Evolutionary conservation across 2,797 vertebrate genomes (phyloP).

Genomic region (Spinus pinus): DNA sequence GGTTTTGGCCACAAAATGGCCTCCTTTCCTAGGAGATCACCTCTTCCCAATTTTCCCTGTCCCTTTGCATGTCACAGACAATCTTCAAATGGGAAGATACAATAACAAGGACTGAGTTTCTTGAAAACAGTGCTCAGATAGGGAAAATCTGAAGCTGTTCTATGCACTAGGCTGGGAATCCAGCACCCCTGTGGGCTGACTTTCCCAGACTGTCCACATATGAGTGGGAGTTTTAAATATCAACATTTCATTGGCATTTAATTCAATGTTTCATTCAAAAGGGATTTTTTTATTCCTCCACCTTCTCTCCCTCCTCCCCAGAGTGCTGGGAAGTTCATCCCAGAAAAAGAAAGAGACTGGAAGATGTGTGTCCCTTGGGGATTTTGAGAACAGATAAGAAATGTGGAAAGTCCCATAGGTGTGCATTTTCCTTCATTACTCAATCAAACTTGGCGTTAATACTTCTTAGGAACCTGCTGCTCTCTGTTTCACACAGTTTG

Average conservation of each 20-base stretch:
- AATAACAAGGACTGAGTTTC: neutral
- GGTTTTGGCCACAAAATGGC: neutral
- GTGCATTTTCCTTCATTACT: constrained; percentile 48
- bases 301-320: neutral
- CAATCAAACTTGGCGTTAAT: neutral
- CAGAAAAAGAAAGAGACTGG: neutral
- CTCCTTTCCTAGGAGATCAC: neutral
- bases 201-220: neutral
- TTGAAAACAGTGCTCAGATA: neutral
- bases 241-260: neutral
- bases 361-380: constrained; percentile 10
- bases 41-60: neutral
- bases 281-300: neutral
- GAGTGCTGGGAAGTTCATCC: constrained; percentile 18
- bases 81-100: neutral
- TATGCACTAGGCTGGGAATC: neutral
- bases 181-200: neutral
- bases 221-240: neutral
- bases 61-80: neutral
- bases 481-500: neutral
- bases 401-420: constrained; percentile 55
- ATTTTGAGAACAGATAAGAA: constrained; percentile 17
- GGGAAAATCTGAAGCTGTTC: neutral
- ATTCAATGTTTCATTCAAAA: neutral
- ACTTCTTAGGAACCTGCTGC: constrained; percentile 3